Conservation (phyloP, 1,140 invertebrate species). For the Geopemphigus sp. region DNA sequence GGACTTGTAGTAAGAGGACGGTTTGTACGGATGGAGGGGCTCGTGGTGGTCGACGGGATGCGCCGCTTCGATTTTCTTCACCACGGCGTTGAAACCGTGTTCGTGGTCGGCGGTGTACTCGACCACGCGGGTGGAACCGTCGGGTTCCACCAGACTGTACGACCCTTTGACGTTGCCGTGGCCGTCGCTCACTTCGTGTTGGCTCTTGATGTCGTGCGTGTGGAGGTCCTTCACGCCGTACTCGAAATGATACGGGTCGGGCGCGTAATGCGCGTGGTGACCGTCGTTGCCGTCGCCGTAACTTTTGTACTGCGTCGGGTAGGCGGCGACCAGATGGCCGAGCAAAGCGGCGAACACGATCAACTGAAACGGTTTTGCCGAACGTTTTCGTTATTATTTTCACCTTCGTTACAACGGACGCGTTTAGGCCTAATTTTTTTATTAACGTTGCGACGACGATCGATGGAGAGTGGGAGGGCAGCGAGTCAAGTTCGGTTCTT, state of each 20-base stretch:
- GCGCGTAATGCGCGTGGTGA: conserved; percentile 51
- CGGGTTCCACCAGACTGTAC: conserved; percentile 56
- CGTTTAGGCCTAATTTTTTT: too few species aligned
- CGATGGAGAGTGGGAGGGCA: too few species aligned
- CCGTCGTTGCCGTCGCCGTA: not conserved
- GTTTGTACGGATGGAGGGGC: not conserved
- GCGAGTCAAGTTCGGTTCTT: too few species aligned
- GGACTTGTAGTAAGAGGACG: conserved; percentile 7
- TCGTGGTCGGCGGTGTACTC: conserved; percentile 58
- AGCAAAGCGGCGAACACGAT: not conserved
- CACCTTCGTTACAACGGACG: too few species aligned
- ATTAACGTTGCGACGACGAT: too few species aligned
- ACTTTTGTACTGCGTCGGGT: conserved; percentile 50
- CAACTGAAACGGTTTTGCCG: not conserved
- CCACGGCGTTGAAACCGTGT: conserved; percentile 52
- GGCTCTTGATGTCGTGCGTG: conserved; percentile 59
- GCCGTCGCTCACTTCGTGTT: conserved; percentile 58
- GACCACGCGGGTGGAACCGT: conserved; percentile 59
- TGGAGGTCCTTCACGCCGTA: conserved; percentile 60
- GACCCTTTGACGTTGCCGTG: conserved; percentile 58
- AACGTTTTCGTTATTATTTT: too few species aligned
- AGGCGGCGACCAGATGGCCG: not conserved
- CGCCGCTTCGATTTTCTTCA: conserved; percentile 11
- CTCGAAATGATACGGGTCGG: conserved; percentile 58
- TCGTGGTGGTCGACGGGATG: not conserved